phyloP scores from a whole-genome alignment of 2,888 invertebrate species.

The Clanis bilineata region DNA sequence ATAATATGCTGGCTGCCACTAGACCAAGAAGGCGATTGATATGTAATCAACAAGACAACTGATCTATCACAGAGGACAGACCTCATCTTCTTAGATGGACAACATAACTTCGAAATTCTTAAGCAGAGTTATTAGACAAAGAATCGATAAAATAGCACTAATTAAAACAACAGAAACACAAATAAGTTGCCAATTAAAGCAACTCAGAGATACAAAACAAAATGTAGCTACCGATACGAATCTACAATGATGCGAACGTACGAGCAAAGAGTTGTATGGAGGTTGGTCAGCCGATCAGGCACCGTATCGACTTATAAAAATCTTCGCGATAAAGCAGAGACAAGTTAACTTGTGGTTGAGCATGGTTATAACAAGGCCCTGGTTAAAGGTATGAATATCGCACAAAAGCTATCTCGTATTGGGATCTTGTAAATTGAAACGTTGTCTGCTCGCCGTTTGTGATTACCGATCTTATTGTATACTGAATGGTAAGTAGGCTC shows the following conservation, averaged over 20 bases:
- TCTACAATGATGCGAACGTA: slow-evolving; percentile 55
- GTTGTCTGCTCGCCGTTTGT: slow-evolving; percentile 60
- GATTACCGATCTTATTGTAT: slow-evolving; percentile 17
- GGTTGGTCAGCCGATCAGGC: slow-evolving; percentile 43
- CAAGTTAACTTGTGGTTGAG: slow-evolving; percentile 75
- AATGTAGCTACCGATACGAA: slow-evolving; percentile 49
- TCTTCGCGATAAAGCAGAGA: slow-evolving; percentile 72
- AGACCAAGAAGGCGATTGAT: too few species aligned
- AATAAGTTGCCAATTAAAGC: slow-evolving; percentile 44
- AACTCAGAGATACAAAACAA: slow-evolving; percentile 47
- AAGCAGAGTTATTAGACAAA: not conserved
- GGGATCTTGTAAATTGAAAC: slow-evolving; percentile 78
- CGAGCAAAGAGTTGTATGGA: slow-evolving; percentile 33
- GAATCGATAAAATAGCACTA: not conserved
- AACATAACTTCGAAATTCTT: not conserved
- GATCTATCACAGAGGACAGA: too few species aligned
- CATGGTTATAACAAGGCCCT: slow-evolving; percentile 66
- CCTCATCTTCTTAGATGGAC: not conserved
- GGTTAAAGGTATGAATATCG: slow-evolving; percentile 71
- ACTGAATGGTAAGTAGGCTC: slow-evolving; percentile 16
- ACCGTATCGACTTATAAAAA: slow-evolving; percentile 70
- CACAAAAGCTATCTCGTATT: slow-evolving; percentile 63
- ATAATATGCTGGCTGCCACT: too few species aligned
- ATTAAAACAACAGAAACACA: slow-evolving; percentile 11
- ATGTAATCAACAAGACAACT: too few species aligned